Evolutionary conservation across 2,888 invertebrate genomes (phyloP), one percentile per base, ranked within the genome.

Genomic region (Aleiodes leptofemur): DNA sequence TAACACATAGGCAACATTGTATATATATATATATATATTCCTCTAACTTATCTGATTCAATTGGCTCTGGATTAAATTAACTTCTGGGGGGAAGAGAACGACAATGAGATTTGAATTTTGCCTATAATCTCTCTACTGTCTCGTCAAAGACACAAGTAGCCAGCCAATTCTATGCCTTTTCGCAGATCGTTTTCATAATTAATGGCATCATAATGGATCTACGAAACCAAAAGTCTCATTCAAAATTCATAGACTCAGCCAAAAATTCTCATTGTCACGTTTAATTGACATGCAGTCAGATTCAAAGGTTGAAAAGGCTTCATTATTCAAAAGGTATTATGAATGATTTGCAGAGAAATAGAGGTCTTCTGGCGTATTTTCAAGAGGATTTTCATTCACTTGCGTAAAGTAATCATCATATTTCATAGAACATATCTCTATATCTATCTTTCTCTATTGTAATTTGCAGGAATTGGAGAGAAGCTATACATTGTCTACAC

Each of bases 401-500:
- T 43, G 43, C 3, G 3, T 43, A 8, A 43, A 43, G 3, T 43
- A 55, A 7, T 55, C 14, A 16, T 55, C 13, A 16, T 34, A 34
- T 34, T 6, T 6, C 34, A 34, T 34, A 4, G 6, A 34, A 57
- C 51, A 16, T 16, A 69, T 69, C 16, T 76, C 43, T 76, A 23
- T 23, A 23, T 23, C 23, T 23, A 1, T 23, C 23, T 23, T 2
- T 23, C 23, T 23, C 23, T 23, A 1, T 23, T 2, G 23, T 23
- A 23, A 23, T 23, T 84, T 86, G 8, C 83, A 87, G 87, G 87
- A 87, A 79, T 82, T 87, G 77, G 87, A 87, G 78, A 83, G 87
- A 66, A 87, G 87, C 81, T 86, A 85, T 79, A 86, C 86, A 14
- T 77, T 87, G 59, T 87, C 87, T 78, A 86, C 86, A 38, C 87